A percentile compares a stretch with the other conserved stretches of the same genome.
Conservation (phyloP, 2,113 vertebrate genomes). For the Thalassarche chlororhynchos region DNA sequence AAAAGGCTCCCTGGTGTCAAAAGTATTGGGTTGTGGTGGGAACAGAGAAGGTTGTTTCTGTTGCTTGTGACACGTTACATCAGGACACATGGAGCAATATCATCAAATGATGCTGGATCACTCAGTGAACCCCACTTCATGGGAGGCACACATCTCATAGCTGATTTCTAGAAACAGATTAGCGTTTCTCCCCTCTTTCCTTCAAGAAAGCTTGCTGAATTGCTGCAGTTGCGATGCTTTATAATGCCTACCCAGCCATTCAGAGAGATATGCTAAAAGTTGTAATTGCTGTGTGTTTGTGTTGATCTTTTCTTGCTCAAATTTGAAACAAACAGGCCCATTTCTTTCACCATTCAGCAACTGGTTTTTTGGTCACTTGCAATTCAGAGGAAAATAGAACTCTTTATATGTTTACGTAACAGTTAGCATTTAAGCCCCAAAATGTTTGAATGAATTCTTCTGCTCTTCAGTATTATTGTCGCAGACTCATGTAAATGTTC, state of each 20-base stretch:
- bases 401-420: neutral
- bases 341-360: neutral
- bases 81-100: neutral
- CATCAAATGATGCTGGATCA: neutral
- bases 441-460: neutral
- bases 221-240: neutral
- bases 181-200: neutral
- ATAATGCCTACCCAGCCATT: neutral
- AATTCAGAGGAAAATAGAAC: conserved; percentile 17
- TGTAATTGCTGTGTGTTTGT: conserved; percentile 19
- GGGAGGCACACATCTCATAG: neutral
- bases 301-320: neutral
- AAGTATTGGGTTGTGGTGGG: neutral
- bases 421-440: neutral
- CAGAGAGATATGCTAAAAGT: neutral
- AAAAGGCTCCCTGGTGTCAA: neutral
- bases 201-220: neutral
- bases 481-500: neutral
- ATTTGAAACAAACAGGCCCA: neutral
- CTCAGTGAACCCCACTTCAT: neutral
- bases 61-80: neutral
- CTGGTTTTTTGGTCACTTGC: neutral
- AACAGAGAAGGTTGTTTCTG: neutral
- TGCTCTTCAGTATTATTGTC: neutral
- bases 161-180: neutral